These are phyloP conservation scores for Rhopalosiphum maidis DNA, from an alignment of 1,140 invertebrate genomes.

Conservation along the genomic window DNA sequence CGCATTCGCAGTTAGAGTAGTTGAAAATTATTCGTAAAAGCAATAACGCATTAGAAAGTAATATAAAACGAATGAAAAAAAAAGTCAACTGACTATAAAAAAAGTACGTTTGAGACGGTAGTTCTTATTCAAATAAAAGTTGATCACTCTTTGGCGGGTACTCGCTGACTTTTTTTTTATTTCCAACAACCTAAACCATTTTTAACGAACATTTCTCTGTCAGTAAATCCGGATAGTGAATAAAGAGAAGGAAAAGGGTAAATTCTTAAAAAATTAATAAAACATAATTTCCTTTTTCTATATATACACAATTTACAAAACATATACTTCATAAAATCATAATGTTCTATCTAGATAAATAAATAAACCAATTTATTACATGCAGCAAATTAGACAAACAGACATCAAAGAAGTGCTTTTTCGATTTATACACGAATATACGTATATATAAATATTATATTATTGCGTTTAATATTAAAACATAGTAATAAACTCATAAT, in stretches of 20 bases:
- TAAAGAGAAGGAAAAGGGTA: background rate
- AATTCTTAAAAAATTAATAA: background rate
- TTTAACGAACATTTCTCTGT: background rate
- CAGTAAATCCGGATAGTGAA: background rate
- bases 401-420: background rate
- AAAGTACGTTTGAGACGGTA: background rate
- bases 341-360: background rate
- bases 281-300: background rate
- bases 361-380: background rate
- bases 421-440: background rate
- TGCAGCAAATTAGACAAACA: background rate
- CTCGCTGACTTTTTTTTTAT: background rate
- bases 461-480: background rate
- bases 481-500: background rate
- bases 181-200: background rate
- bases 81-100: background rate
- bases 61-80: background rate
- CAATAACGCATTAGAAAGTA: background rate
- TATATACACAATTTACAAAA: background rate
- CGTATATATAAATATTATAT: background rate
- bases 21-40: background rate
- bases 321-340: background rate
- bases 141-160: background rate
- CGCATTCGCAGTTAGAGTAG: background rate
- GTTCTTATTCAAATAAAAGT: background rate